Percentiles rank a stretch among this genome's conserved stretches.
Conservation (phyloP, 1,140 invertebrate species). For the Drosophila navojoa region DNA sequence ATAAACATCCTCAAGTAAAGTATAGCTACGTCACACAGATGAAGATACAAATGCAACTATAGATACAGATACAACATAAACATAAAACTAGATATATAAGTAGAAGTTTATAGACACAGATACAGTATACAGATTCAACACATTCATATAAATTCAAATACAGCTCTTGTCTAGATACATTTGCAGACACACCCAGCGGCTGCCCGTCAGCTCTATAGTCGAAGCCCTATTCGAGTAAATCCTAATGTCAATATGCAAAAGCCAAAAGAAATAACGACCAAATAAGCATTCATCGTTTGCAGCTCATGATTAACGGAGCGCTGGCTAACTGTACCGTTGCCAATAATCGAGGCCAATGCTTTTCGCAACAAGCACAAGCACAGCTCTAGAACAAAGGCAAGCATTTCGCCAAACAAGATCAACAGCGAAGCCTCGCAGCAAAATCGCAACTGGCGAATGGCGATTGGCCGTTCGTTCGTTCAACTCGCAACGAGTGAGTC, state of each 20-base stretch:
- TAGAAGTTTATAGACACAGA: background rate
- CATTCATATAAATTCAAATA: no score
- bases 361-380: conserved; percentile 7
- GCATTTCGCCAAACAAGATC: conserved; percentile 22
- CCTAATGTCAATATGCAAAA: conserved; percentile 7
- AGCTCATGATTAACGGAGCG: conserved; percentile 22
- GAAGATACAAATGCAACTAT: no score
- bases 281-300: conserved; percentile 1
- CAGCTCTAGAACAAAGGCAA: conserved; percentile 7
- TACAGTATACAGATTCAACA: background rate
- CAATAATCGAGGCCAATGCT: conserved; percentile 33
- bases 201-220: background rate
- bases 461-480: conserved; percentile 10
- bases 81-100: no score
- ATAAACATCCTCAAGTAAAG: no score
- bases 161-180: background rate
- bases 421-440: conserved; percentile 1
- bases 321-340: conserved; percentile 15
- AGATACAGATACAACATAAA: no score
- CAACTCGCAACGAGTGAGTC: conserved; percentile 9
- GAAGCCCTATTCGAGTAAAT: background rate
- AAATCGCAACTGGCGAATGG: background rate
- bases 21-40: no score
- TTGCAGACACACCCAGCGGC: conserved; percentile 26
- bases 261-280: background rate